Evolutionary conservation across 1,140 invertebrate species (phyloP), one percentile per base, ranked within the genome.

Genomic region (Cyclargus thomasi): DNA sequence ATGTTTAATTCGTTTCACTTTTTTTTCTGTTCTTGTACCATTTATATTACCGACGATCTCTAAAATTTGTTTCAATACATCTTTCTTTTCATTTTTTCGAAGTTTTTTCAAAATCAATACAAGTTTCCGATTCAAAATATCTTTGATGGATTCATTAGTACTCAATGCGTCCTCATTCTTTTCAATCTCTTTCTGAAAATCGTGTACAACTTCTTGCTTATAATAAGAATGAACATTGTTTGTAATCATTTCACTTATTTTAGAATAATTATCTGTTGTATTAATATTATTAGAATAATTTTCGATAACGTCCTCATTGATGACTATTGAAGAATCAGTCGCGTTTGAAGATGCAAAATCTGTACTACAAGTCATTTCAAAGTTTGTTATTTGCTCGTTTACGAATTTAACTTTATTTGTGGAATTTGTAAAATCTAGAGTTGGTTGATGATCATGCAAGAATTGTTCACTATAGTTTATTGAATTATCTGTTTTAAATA

Each of bases 381-480:
- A 47, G 3, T 47, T 47, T 47, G 39, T 11, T 47, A 47, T 47
- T 47, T 47, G 39, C 39, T 14, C 14, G 11, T 47, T 47, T 47
- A 11, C 14, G 14, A 47, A 47, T 16, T 8, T 11, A 47, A 55
- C 16, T 18, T 55, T 65, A 3, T 69, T 63, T 55, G 23, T n/a
- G 8, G 65, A 67, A 62, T 73, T 64, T 35, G 65, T 62, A 17
- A 70, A 65, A 63, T 68, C 59, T 59, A 65, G 74, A 77, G 17
- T 64, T 67, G 2, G 67, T 70, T 6, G 76, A 80, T 78, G 73
- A 29, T 76, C 72, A 14, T 70, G 65, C 53, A 79, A 20, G 53
- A 74, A 35, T 23, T 70, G 55, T 65, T 82, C 78, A 53, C 78
- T 83, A 62, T 82, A 83, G 23, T 76, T 79, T 6, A 81, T 85